Percentiles rank a stretch among this genome's conserved stretches.
phyloP scores from a whole-genome alignment of 2,797 vertebrate species.

The Xenops minutus region DNA sequence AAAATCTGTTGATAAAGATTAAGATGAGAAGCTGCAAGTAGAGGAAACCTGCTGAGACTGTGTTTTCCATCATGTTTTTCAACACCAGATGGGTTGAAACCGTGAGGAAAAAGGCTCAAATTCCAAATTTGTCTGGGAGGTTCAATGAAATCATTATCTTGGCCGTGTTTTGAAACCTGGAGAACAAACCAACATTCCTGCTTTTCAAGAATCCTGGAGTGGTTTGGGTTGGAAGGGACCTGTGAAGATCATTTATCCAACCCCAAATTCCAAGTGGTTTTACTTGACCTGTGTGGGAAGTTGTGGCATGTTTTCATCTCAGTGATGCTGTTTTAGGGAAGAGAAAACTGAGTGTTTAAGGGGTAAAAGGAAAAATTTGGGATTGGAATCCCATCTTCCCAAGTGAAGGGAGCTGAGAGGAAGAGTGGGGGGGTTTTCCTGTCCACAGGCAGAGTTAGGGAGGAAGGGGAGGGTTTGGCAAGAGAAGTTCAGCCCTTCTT shows the following conservation, averaged over 20 bases:
- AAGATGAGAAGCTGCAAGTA: not conserved
- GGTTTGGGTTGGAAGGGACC: not conserved
- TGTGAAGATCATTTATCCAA: not conserved
- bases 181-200: not conserved
- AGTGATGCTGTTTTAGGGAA: not conserved
- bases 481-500: not conserved
- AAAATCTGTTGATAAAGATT: not conserved
- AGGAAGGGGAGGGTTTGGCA: not conserved
- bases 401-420: not conserved
- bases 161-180: not conserved
- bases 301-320: not conserved
- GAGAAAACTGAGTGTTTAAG: not conserved
- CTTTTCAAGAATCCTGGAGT: not conserved
- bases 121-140: too few species aligned
- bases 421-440: not conserved
- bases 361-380: not conserved
- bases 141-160: too few species aligned
- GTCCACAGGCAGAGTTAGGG: too few species aligned
- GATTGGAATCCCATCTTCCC: not conserved
- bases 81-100: too few species aligned
- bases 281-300: not conserved
- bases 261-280: not conserved
- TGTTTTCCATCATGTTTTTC: too few species aligned
- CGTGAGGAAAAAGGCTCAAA: too few species aligned
- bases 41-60: not conserved